Conservation (phyloP, 1,140 invertebrate genomes). For the Babylonia areolata region DNA sequence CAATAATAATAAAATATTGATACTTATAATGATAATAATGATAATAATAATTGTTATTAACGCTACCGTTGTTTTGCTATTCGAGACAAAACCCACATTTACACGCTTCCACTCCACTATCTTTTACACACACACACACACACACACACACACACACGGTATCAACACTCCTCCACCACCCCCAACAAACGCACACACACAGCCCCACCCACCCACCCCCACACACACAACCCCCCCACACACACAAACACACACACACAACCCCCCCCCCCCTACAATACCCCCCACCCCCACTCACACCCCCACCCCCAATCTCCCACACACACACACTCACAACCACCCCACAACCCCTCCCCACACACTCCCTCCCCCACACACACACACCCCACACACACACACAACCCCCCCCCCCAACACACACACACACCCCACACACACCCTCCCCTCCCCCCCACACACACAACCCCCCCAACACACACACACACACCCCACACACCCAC, state of each 20-base stretch:
- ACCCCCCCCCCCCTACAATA: not conserved
- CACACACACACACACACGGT: conserved; percentile 1
- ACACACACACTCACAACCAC: too few relatives aligned
- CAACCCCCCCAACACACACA: not conserved
- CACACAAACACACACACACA: not conserved
- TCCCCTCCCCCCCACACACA: not conserved
- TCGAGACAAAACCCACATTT: too few relatives aligned
- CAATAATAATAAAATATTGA: too few relatives aligned
- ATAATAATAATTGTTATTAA: too few relatives aligned
- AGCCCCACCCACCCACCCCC: not conserved
- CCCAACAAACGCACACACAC: not conserved
- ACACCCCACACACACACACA: too few relatives aligned
- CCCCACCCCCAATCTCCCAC: too few relatives aligned
- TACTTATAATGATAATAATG: too few relatives aligned
- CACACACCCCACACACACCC: not conserved
- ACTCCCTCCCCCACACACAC: too few relatives aligned
- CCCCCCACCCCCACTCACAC: not conserved
- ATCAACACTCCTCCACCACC: not conserved
- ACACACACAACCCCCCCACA: not conserved
- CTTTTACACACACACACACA: not conserved
- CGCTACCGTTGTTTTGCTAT: too few relatives aligned
- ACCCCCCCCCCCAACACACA: too few relatives aligned
- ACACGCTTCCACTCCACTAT: too few relatives aligned
- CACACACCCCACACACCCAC: not conserved
- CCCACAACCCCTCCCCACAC: too few relatives aligned